These are phyloP conservation scores for Mercenaria mercenaria DNA, from an alignment of 1,140 invertebrate genomes.

Conservation along the genomic window DNA sequence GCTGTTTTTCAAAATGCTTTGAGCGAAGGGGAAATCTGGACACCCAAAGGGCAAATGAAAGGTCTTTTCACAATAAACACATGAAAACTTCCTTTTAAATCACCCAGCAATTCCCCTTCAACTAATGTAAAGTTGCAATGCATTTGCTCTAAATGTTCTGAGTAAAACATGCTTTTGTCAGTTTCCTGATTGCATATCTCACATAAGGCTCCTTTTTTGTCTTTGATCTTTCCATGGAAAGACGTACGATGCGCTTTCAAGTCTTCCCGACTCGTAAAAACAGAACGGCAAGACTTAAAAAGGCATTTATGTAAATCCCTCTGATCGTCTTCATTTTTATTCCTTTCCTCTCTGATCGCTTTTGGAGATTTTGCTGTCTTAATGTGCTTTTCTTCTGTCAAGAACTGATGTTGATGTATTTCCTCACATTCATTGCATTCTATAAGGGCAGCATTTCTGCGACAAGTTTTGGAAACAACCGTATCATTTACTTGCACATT, in stretches of 20 bases:
- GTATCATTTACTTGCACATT: too few species aligned
- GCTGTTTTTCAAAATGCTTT: background rate
- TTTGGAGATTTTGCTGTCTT: background rate
- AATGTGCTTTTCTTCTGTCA: background rate
- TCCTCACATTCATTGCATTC: background rate
- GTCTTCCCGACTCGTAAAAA: too few species aligned
- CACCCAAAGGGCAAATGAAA: background rate
- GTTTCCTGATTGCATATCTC: background rate
- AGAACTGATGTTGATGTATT: background rate
- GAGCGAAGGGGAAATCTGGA: background rate
- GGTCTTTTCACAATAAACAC: background rate
- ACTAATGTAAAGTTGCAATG: background rate
- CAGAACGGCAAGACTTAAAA: too few species aligned
- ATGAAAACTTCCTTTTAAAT: background rate
- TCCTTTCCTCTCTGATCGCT: background rate
- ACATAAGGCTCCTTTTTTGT: too few species aligned
- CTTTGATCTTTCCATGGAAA: too few species aligned
- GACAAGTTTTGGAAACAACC: background rate
- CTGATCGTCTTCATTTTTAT: background rate
- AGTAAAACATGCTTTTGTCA: background rate
- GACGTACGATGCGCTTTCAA: too few species aligned
- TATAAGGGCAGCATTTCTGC: background rate
- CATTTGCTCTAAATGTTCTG: background rate
- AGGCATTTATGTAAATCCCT: background rate
- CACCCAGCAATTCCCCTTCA: background rate